These are phyloP conservation scores for Oxytorus armatus DNA, from an alignment of 2,888 invertebrate genomes.

Conservation along the genomic window DNA sequence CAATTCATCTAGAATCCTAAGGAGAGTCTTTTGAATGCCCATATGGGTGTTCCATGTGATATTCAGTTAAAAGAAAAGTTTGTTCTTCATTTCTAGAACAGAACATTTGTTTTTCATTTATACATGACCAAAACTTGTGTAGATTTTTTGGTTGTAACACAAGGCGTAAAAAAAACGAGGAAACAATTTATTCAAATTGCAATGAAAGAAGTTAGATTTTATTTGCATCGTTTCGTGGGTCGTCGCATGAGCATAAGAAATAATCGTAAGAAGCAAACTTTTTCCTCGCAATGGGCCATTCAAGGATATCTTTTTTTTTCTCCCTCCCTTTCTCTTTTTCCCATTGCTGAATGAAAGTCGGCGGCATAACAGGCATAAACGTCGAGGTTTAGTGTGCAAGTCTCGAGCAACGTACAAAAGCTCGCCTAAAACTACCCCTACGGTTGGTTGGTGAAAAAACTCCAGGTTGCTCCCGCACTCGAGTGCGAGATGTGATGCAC, in stretches of 20 bases:
- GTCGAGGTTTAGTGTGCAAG: constrained; percentile 15
- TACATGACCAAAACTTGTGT: too few relatives aligned
- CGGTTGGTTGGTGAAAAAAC: background rate
- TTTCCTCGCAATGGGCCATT: constrained; percentile 1
- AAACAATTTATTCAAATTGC: constrained; percentile 1
- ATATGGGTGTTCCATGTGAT: too few relatives aligned
- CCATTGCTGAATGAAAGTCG: constrained; percentile 8
- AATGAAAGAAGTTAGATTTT: constrained; percentile 28
- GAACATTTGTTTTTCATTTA: background rate
- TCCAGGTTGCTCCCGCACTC: background rate
- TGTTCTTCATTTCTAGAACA: too few relatives aligned
- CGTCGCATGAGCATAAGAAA: background rate
- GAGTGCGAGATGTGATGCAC: constrained; percentile 15
- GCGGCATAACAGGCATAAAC: constrained; percentile 53
- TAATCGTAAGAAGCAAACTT: constrained; percentile 40
- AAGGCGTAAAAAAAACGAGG: background rate
- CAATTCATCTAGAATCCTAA: too few relatives aligned
- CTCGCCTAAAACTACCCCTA: constrained; percentile 31
- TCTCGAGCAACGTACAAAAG: constrained; percentile 10
- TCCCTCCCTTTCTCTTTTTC: background rate
- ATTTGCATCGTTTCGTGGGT: constrained; percentile 23
- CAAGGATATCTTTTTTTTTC: background rate
- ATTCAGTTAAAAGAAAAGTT: too few relatives aligned
- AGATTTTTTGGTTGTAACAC: background rate
- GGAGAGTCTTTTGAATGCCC: background rate